A percentile compares a stretch with the other conserved stretches of the same genome.
Evolutionary conservation across 2,113 vertebrate genomes (phyloP).

Genomic region (Nothocercus nigrocapillus): DNA sequence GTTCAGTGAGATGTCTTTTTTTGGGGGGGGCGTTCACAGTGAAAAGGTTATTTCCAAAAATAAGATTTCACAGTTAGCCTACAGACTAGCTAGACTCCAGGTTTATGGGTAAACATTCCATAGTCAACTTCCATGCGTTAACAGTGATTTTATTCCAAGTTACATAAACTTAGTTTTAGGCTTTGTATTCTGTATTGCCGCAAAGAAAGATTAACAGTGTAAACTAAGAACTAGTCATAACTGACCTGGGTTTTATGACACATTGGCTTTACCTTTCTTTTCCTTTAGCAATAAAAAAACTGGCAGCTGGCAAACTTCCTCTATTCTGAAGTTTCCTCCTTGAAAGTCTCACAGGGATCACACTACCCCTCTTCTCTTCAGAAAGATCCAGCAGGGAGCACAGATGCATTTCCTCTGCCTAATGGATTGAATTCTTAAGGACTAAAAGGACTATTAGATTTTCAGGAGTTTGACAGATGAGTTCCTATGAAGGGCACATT

Average conservation of each 20-base stretch:
- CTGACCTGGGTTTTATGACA: too few species aligned
- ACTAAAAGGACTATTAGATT: neutral
- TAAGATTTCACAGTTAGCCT: neutral
- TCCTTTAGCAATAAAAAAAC: neutral
- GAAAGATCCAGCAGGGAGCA: neutral
- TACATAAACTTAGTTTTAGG: neutral
- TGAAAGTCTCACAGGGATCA: neutral
- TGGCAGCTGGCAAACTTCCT: neutral
- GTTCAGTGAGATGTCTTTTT: neutral
- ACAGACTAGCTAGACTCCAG: neutral
- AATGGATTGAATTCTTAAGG: neutral
- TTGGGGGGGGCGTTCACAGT: neutral
- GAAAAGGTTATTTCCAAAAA: neutral
- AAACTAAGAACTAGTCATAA: neutral
- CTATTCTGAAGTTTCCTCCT: neutral
- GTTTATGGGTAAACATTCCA: neutral
- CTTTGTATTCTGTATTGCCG: neutral
- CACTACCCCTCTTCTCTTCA: neutral
- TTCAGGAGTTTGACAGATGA: slow-evolving; percentile 21
- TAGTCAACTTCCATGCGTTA: neutral
- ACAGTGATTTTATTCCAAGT: neutral
- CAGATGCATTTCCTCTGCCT: neutral
- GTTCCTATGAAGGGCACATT: neutral
- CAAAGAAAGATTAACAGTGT: neutral
- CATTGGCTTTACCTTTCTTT: neutral